A percentile compares a stretch with the other conserved stretches of the same genome.
Evolutionary conservation across 2,888 invertebrate genomes (phyloP).

Genomic region (Meta bourneti): DNA sequence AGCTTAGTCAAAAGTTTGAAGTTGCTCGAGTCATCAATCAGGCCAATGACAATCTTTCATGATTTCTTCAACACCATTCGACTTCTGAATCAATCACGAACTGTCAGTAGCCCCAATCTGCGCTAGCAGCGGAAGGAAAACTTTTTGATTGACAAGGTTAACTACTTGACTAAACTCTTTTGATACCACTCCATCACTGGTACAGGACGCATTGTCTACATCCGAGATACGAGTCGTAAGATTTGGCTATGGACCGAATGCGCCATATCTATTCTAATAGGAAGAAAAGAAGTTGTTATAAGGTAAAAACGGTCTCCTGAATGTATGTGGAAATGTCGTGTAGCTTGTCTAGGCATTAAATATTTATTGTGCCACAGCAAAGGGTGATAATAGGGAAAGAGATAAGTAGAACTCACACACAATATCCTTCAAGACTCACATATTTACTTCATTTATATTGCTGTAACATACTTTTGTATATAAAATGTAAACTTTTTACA

Average conservation of each 20-base stretch:
- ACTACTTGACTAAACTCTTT: constrained; percentile 68
- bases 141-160: constrained; percentile 73
- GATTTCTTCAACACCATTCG: constrained; percentile 73
- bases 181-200: constrained; percentile 64
- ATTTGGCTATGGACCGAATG: background rate
- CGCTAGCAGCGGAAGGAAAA: constrained; percentile 30
- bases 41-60: constrained; percentile 68
- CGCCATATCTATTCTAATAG: background rate
- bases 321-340: background rate
- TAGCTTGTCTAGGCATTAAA: no score
- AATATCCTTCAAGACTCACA: no score
- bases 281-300: background rate
- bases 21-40: constrained; percentile 51
- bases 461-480: no score
- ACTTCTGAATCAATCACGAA: constrained; percentile 63
- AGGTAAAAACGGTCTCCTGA: background rate
- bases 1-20: constrained; percentile 39
- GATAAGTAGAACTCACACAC: no score
- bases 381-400: no score
- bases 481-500: no score
- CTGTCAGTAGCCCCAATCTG: constrained; percentile 56
- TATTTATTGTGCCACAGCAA: no score
- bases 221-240: constrained; percentile 1
- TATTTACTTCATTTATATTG: no score
- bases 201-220: constrained; percentile 1